Evolutionary conservation across 2,113 vertebrate species (phyloP).

Genomic region (Passer domesticus): DNA sequence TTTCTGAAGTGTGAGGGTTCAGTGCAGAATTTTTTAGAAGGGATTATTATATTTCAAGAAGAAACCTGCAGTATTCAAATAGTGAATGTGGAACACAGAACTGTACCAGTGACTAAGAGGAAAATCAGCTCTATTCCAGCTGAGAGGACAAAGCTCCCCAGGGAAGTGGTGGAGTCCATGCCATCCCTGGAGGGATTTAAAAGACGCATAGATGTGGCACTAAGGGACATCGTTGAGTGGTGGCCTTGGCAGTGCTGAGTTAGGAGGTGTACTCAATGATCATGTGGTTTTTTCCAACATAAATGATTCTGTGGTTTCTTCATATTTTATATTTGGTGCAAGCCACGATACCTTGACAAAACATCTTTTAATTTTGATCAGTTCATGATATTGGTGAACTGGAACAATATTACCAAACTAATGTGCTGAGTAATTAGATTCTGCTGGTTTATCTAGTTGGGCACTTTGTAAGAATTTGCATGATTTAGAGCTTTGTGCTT

Average conservation of each 20-base stretch:
- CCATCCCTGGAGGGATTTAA: background rate
- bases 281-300: accelerated
- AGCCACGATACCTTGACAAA: background rate
- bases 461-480: background rate
- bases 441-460: background rate
- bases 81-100: background rate
- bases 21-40: background rate
- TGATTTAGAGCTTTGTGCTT: background rate
- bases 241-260: background rate
- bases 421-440: background rate
- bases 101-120: background rate
- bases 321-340: background rate
- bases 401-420: background rate
- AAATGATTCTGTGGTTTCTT: background rate
- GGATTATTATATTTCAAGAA: background rate
- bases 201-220: background rate
- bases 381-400: background rate
- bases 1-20: background rate
- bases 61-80: background rate
- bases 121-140: background rate
- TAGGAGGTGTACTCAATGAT: background rate
- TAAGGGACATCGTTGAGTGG: background rate
- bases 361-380: background rate
- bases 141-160: background rate
- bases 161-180: too few species aligned